Evolutionary conservation across 2,888 invertebrate genomes (phyloP).

Genomic region (Orthonevra nobilis): DNA sequence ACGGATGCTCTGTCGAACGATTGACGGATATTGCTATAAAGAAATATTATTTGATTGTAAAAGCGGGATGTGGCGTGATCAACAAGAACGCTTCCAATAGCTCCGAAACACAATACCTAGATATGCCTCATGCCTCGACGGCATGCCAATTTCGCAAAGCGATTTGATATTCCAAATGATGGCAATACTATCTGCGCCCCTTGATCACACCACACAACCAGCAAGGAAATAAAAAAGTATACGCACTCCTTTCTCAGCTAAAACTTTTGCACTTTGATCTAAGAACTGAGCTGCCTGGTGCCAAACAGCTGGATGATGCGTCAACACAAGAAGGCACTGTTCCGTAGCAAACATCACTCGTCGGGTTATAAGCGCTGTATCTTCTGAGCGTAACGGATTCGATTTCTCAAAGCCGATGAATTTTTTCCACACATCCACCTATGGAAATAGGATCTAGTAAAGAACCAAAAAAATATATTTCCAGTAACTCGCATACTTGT

Average conservation of each 20-base stretch:
- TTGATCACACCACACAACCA: constrained; percentile 31
- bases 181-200: neutral
- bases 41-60: constrained; percentile 43
- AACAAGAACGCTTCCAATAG: neutral
- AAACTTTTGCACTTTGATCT: constrained; percentile 95
- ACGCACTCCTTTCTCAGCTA: constrained; percentile 96
- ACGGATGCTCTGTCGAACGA: constrained; percentile 30
- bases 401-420: constrained; percentile 98
- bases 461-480: too few relatives aligned
- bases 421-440: constrained; percentile 99
- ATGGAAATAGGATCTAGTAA: constrained; percentile 5
- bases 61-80: constrained; percentile 23
- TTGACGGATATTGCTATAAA: constrained; percentile 36
- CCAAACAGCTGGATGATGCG: constrained; percentile 99
- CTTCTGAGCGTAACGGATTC: constrained; percentile 97
- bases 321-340: constrained; percentile 96
- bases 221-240: constrained; percentile 62
- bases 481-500: too few relatives aligned
- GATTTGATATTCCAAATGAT: too few relatives aligned
- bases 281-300: constrained; percentile 98
- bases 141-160: neutral
- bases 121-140: neutral
- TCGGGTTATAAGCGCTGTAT: constrained; percentile 94
- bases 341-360: constrained; percentile 99
- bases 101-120: too few relatives aligned